Evolutionary conservation across 2,888 invertebrate genomes (phyloP).

Genomic region (Gandaritis pyraliata): DNA sequence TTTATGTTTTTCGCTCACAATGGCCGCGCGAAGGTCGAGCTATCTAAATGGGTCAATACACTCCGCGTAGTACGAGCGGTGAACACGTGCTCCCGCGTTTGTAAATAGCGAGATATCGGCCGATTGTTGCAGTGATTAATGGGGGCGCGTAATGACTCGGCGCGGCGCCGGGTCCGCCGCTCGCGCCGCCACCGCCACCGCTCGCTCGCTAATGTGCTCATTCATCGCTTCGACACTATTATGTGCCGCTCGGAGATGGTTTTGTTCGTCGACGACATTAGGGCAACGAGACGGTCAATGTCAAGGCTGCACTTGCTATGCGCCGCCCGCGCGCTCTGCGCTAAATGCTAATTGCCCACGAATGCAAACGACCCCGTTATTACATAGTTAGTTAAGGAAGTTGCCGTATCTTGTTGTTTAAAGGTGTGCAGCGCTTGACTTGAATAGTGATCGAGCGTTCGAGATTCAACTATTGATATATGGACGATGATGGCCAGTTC

Average conservation of each 20-base stretch:
- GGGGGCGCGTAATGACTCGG: conserved; percentile 83
- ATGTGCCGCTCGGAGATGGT: conserved; percentile 73
- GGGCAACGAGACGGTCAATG: conserved; percentile 73
- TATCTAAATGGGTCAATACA: conserved; percentile 85
- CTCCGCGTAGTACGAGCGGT: conserved; percentile 81
- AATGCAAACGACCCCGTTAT: conserved; percentile 62
- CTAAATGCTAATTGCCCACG: conserved; percentile 67
- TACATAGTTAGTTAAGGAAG: conserved; percentile 36
- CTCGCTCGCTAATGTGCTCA: conserved; percentile 77
- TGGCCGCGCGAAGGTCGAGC: conserved; percentile 85
- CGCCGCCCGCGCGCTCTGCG: conserved; percentile 55
- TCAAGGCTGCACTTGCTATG: conserved; percentile 81
- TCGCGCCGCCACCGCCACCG: conserved; percentile 57
- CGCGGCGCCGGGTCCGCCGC: conserved; percentile 49
- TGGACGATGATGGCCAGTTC: conserved; percentile 3
- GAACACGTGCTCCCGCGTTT: conserved; percentile 83
- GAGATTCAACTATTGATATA: conserved; percentile 13
- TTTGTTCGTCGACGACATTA: conserved; percentile 77
- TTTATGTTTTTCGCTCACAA: conserved; percentile 85
- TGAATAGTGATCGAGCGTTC: conserved; percentile 16
- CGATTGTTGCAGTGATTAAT: conserved; percentile 85
- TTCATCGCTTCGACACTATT: conserved; percentile 80
- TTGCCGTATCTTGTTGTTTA: conserved; percentile 34
- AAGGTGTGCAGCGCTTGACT: conserved; percentile 14
- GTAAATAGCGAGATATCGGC: conserved; percentile 85